Evolutionary conservation across 2,888 invertebrate genomes (phyloP).

Genomic region (Nomada hirtipes): DNA sequence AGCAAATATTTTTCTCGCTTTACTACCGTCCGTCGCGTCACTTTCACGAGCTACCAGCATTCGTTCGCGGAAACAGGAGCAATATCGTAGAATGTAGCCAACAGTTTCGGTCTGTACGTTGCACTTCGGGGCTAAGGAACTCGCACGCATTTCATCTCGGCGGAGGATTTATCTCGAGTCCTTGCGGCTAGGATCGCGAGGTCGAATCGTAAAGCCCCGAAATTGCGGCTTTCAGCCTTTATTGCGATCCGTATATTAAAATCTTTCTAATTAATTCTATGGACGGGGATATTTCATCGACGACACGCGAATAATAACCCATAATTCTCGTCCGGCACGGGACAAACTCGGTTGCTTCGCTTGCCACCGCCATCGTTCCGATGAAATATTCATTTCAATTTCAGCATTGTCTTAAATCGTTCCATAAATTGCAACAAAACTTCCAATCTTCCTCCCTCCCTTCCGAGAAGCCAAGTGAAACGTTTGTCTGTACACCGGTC

Average conservation of each 20-base stretch:
- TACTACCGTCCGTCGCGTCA: conserved; percentile 67
- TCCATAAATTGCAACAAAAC: conserved; percentile 15
- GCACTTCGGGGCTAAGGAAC: conserved; percentile 67
- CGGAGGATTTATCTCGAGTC: conserved; percentile 58
- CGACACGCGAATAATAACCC: conserved; percentile 40
- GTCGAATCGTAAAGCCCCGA: conserved; percentile 57
- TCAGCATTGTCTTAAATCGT: conserved; percentile 34
- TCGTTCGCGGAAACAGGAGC: conserved; percentile 63
- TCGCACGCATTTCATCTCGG: conserved; percentile 57
- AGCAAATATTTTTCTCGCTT: conserved; percentile 78
- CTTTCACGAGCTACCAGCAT: conserved; percentile 61
- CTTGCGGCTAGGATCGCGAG: conserved; percentile 46
- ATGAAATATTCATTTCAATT: conserved; percentile 49
- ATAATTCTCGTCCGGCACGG: conserved; percentile 11
- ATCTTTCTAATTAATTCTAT: conserved; percentile 58
- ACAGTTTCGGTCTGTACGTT: conserved; percentile 56
- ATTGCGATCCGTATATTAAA: conserved; percentile 53
- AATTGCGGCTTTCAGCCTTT: conserved; percentile 56
- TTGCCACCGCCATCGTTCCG: background rate
- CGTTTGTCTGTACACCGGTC: background rate
- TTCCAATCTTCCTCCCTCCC: background rate
- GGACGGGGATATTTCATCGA: conserved; percentile 48
- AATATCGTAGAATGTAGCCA: conserved; percentile 70
- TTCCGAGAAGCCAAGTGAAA: background rate
- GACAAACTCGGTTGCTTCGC: background rate